Conservation (phyloP, 2,797 vertebrate species). For the Hoplostethus mediterraneus region DNA sequence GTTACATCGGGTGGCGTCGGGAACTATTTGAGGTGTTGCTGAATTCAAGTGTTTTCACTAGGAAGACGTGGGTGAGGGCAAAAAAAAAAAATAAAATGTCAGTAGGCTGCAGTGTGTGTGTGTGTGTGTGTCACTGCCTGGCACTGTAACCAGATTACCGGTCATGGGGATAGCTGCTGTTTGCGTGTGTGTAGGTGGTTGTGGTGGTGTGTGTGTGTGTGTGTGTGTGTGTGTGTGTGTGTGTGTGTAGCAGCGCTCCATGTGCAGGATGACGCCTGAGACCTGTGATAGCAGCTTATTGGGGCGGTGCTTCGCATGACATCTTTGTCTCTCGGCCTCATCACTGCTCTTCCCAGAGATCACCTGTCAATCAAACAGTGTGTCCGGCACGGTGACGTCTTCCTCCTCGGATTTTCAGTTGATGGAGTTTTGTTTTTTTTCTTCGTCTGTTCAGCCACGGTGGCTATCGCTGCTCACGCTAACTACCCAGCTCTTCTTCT, state of each 20-base stretch:
- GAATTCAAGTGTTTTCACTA: conserved; percentile 26
- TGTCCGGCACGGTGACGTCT: too few relatives aligned
- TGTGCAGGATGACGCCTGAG: background rate
- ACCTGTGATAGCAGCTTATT: background rate
- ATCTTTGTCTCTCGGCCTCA: too few relatives aligned
- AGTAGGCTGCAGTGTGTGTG: conserved; percentile 12
- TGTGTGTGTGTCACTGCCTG: conserved; percentile 37
- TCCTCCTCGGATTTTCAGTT: too few relatives aligned
- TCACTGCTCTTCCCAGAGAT: too few relatives aligned
- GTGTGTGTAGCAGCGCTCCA: background rate
- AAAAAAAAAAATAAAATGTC: conserved; percentile 25
- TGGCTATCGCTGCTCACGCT: too few relatives aligned
- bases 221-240: background rate
- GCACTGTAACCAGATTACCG: conserved; percentile 56
- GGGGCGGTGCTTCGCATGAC: too few relatives aligned
- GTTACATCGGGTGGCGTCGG: conserved; percentile 25
- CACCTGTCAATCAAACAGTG: too few relatives aligned
- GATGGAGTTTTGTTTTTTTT: too few relatives aligned
- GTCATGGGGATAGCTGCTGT: conserved; percentile 53
- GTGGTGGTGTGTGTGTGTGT: background rate
- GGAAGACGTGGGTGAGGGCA: conserved; percentile 30
- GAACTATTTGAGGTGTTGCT: conserved; percentile 28
- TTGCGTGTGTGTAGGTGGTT: conserved; percentile 2
- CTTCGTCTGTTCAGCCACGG: too few relatives aligned
- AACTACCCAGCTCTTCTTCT: too few relatives aligned